Evolutionary conservation across 2,113 vertebrate species (phyloP).

Genomic region (Eupsittula cactorum): DNA sequence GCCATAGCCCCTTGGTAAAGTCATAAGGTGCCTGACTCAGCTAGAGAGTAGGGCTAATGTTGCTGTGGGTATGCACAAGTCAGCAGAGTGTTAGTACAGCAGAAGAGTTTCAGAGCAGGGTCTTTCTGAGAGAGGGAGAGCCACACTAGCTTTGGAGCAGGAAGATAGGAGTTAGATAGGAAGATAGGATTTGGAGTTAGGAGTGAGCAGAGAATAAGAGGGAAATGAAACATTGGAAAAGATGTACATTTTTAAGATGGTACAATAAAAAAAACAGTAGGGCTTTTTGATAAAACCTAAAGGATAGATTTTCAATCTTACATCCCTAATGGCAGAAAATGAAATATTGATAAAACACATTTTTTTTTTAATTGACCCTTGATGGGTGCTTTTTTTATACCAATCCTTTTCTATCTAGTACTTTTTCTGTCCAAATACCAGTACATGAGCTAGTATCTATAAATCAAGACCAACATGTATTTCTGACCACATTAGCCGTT

Average conservation of each 20-base stretch:
- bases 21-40: background rate
- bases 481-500: background rate
- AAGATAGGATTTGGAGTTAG: background rate
- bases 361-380: background rate
- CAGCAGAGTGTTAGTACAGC: background rate
- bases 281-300: background rate
- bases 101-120: background rate
- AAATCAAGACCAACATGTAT: background rate
- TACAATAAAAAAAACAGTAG: background rate
- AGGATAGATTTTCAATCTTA: background rate
- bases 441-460: constrained; percentile 3
- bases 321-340: background rate
- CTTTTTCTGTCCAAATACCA: constrained; percentile 23
- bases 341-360: background rate
- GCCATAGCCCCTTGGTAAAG: background rate
- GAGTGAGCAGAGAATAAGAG: background rate
- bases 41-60: background rate
- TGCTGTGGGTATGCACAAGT: background rate
- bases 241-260: background rate
- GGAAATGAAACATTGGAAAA: background rate
- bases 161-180: too few species aligned
- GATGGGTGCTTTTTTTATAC: background rate
- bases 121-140: background rate
- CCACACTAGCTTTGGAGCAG: background rate
- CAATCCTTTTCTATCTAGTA: background rate